Conservation (phyloP, 1,140 invertebrate species). For the Orchestia grillus region DNA sequence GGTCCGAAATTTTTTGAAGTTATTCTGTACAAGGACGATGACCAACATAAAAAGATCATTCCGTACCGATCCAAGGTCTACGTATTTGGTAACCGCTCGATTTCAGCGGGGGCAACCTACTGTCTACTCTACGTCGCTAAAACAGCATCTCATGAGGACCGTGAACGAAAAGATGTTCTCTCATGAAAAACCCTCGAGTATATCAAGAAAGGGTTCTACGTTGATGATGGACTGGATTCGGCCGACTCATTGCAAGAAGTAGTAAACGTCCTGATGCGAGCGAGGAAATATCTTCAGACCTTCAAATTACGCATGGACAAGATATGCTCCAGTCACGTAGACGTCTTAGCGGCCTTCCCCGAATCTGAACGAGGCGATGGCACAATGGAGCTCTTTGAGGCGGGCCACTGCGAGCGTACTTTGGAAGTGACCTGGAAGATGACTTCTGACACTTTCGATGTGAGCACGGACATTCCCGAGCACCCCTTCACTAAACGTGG, state of each 20-base stretch:
- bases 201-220: too few relatives aligned
- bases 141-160: too few relatives aligned
- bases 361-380: background rate
- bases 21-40: background rate
- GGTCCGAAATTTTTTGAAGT: background rate
- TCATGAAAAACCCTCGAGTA: too few relatives aligned
- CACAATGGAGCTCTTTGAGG: background rate
- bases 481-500: too few relatives aligned
- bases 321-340: background rate
- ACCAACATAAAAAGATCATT: background rate
- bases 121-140: background rate
- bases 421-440: background rate
- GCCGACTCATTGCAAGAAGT: background rate
- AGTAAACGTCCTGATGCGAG: background rate
- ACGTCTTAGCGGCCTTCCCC: background rate
- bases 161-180: too few relatives aligned
- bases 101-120: background rate
- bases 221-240: background rate
- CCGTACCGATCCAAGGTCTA: background rate
- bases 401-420: background rate
- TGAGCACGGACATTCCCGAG: background rate
- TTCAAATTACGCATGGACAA: background rate
- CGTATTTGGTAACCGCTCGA: background rate
- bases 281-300: too few relatives aligned
- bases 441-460: background rate